Percentiles rank a stretch among this genome's conserved stretches.
Conservation (phyloP, 2,797 vertebrate species). For the Petrocephalus sullivani region DNA sequence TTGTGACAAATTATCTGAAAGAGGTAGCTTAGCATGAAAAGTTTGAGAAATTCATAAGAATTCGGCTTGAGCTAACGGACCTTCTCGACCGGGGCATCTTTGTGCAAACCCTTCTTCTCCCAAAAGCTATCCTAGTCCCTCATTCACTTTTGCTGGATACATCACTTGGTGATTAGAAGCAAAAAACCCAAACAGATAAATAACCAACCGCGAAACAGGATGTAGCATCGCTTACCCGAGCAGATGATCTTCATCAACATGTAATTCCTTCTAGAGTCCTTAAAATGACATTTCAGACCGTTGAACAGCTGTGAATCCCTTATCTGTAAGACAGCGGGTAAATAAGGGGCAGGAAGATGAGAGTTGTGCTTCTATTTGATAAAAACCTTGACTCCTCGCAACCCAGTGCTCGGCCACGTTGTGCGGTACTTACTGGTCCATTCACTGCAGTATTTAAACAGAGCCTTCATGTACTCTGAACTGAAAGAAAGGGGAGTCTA, state of each 20-base stretch:
- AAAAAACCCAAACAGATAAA: not conserved
- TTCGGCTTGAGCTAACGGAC: not conserved
- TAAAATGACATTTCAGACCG: slow-evolving; percentile 67
- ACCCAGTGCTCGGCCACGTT: slow-evolving; percentile 37
- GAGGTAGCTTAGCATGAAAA: not conserved
- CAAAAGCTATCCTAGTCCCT: not conserved
- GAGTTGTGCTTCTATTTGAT: slow-evolving; percentile 17
- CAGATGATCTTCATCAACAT: slow-evolving; percentile 83
- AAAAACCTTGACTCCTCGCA: not conserved
- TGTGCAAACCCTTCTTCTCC: not conserved
- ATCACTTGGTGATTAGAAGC: not conserved
- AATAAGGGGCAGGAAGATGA: not conserved
- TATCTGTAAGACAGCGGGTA: slow-evolving; percentile 40
- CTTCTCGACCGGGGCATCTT: not conserved
- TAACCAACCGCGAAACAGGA: not conserved
- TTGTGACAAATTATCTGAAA: not conserved
- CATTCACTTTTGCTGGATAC: not conserved
- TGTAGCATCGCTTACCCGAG: slow-evolving; percentile 65
- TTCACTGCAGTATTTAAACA: not conserved
- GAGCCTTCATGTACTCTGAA: not conserved
- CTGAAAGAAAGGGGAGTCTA: not conserved
- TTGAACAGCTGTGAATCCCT: slow-evolving; percentile 56
- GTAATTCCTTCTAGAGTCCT: slow-evolving; percentile 68
- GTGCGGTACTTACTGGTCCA: slow-evolving; percentile 33
- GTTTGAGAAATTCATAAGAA: not conserved